Base-by-base conservation (phyloP, 2,797 vertebrate genomes). In the Myripristis murdjan region DNA sequence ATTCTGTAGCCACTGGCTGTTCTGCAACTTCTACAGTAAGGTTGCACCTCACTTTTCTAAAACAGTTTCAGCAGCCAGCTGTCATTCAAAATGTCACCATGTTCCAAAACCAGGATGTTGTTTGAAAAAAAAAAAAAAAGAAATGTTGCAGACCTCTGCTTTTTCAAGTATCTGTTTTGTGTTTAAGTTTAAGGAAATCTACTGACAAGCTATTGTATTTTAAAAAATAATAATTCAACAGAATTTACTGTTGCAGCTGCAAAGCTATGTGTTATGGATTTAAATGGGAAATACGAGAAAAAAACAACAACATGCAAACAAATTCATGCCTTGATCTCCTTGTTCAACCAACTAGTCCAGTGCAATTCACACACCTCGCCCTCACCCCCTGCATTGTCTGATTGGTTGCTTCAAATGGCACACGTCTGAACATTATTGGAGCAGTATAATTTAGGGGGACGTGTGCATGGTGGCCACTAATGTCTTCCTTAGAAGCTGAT, bases 11-110 rank as follows among this genome's bases (percentile, higher is more conserved):
- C 18, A 23, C 2, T 49, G 22, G 15, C 51, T 33, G 11, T 5
- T 46, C 5, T 28, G 22, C 64, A 62, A 64, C 77, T 62, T 78
- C n/a, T 51, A 58, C 10, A 37, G 33, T 14, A 35, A 74, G 18
- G 47, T 70, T 53, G 61, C 64, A 69, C 28, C 37, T 22, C 20
- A 43, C 1, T 43, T 44, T 53, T 47, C 24, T 20, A 53, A 26
- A 63, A 47, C 63, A 44, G 37, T 55, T 44, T 46, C 49, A 48
- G 61, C 73, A 72, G 58, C 70, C 59, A 72, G 41, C 10, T 35
- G 15, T 52, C 70, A 41, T 26, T 69, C 52, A 59, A 28, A 56
- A 46, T 20, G 26, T 55, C 63, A 56, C 56, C 56, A 24, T 56
- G 22, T 48, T 52, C 53, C 6, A 47, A 64, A 64, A 58, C 18